These are phyloP conservation scores for Tenebrio molitor DNA, from an alignment of 1,140 invertebrate genomes.

Conservation along the genomic window DNA sequence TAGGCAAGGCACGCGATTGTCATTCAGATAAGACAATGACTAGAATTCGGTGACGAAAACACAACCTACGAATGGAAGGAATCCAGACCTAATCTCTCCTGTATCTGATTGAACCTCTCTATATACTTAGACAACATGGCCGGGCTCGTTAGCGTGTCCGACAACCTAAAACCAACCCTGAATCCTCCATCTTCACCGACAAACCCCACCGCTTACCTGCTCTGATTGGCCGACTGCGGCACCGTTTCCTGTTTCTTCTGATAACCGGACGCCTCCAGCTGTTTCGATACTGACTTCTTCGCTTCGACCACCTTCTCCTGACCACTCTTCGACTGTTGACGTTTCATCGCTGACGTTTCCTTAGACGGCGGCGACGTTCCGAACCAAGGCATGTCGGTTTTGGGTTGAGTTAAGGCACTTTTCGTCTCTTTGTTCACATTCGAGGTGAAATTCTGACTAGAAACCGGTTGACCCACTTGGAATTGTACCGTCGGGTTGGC, in stretches of 20 bases:
- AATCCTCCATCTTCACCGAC: background rate
- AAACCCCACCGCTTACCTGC: background rate
- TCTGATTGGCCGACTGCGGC: too few relatives aligned
- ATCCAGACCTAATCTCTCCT: slow-evolving; percentile 59
- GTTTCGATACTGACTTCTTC: background rate
- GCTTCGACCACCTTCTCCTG: background rate
- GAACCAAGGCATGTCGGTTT: slow-evolving; percentile 52
- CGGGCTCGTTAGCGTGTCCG: slow-evolving; percentile 51
- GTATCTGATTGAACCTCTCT: slow-evolving; percentile 62
- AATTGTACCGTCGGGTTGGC: slow-evolving; percentile 51
- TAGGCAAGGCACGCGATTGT: slow-evolving; percentile 36
- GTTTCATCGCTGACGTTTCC: slow-evolving; percentile 41
- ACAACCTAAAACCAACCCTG: background rate
- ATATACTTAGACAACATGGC: slow-evolving; percentile 58
- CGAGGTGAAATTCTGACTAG: slow-evolving; percentile 58
- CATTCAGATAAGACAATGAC: slow-evolving; percentile 21
- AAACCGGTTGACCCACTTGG: slow-evolving; percentile 63
- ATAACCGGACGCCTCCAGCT: background rate
- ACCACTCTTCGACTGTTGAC: background rate
- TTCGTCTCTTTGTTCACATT: slow-evolving; percentile 5
- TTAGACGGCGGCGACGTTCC: slow-evolving; percentile 58
- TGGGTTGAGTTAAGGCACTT: slow-evolving; percentile 31
- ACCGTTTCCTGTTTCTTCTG: background rate
- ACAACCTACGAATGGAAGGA: slow-evolving; percentile 9
- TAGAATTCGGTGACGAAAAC: slow-evolving; percentile 12